A percentile compares a stretch with the other conserved stretches of the same genome.
Conservation (phyloP, 2,797 vertebrate genomes). For the Todus mexicanus region DNA sequence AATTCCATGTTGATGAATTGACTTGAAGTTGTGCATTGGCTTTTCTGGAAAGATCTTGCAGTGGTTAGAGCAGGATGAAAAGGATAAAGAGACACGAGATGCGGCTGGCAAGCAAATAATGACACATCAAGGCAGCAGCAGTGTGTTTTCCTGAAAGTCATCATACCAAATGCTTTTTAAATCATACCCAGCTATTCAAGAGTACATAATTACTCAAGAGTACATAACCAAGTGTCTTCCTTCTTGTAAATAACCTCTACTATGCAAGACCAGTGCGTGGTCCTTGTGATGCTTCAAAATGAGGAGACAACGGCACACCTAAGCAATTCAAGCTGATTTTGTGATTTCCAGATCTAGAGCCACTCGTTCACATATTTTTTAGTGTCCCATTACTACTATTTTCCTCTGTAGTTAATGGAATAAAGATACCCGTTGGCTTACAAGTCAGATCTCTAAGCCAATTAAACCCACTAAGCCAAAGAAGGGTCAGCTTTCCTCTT, state of each 20-base stretch:
- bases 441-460: background rate
- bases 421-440: background rate
- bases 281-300: background rate
- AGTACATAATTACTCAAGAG: fast-evolving
- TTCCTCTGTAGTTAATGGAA: background rate
- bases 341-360: background rate
- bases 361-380: background rate
- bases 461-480: background rate
- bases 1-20: background rate
- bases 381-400: background rate
- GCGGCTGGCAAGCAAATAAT: background rate
- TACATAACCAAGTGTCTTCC: background rate
- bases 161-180: background rate
- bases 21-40: background rate
- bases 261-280: background rate
- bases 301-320: background rate
- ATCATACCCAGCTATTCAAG: background rate
- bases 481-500: background rate
- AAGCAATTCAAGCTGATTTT: background rate
- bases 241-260: background rate
- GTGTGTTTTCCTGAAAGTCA: background rate
- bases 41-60: background rate
- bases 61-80: background rate
- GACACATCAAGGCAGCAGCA: background rate
- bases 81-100: background rate